These are phyloP conservation scores for Smutsia gigantea DNA, from an alignment of 2,797 vertebrate genomes.

Conservation along the genomic window DNA sequence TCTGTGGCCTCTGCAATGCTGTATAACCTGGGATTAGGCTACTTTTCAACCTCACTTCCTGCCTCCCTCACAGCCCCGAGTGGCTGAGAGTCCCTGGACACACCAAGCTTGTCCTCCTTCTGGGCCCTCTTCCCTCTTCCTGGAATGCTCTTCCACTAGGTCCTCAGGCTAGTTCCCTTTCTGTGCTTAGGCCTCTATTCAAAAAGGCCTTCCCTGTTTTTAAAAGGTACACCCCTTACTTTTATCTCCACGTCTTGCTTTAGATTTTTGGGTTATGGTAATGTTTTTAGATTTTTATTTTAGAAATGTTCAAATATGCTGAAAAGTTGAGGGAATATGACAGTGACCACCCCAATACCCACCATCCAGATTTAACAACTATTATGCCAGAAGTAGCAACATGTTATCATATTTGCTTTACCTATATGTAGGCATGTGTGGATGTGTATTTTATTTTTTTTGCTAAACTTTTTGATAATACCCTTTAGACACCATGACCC, in stretches of 20 bases:
- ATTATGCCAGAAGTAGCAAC: no score
- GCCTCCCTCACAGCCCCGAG: not conserved
- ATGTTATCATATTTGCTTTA: not conserved
- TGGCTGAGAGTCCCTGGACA: not conserved
- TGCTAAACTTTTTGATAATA: slow-evolving; percentile 2
- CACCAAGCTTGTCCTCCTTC: not conserved
- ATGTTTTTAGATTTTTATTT: not conserved
- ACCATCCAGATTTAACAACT: not conserved
- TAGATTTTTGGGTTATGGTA: not conserved
- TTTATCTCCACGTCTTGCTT: not conserved
- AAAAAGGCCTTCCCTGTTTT: not conserved
- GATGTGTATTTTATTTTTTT: not conserved
- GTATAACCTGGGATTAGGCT: not conserved
- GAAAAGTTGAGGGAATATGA: not conserved
- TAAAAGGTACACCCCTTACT: not conserved
- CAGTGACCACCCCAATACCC: not conserved
- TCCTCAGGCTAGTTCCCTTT: not conserved
- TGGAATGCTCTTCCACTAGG: not conserved
- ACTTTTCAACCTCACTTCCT: not conserved
- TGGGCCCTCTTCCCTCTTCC: not conserved
- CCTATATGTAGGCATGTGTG: not conserved
- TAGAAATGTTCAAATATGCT: not conserved
- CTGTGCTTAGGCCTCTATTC: not conserved
- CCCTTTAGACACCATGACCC: not conserved
- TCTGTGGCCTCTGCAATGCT: not conserved